phyloP scores from a whole-genome alignment of 1,140 invertebrate genomes.

The Cyclargus thomasi region DNA sequence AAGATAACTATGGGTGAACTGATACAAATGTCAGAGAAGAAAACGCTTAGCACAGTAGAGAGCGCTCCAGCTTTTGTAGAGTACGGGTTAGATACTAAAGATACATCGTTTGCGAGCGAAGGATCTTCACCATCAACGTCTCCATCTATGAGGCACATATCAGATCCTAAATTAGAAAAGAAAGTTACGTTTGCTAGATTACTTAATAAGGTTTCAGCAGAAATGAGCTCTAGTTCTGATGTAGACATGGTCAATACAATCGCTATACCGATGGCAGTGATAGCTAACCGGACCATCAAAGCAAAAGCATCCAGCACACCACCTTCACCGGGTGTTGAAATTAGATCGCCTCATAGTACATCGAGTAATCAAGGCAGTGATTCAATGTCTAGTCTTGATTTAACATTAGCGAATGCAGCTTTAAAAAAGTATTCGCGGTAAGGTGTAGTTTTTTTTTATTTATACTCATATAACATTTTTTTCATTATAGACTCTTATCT shows the following conservation, averaged over 20 bases:
- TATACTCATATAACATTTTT: too few relatives aligned
- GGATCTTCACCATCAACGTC: constrained; percentile 66
- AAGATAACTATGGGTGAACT: constrained; percentile 81
- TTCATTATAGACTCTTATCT: too few relatives aligned
- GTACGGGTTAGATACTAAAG: constrained; percentile 65
- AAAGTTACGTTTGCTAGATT: constrained; percentile 85
- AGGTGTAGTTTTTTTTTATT: not conserved
- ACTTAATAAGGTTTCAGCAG: constrained; percentile 82
- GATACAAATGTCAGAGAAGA: constrained; percentile 80
- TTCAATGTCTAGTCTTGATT: constrained; percentile 80
- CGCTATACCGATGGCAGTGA: constrained; percentile 66
- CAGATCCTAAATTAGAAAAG: constrained; percentile 81
- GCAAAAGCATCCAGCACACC: constrained; percentile 72
- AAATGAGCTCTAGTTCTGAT: constrained; percentile 82
- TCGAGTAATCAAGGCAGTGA: constrained; percentile 82
- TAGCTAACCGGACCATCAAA: constrained; percentile 57
- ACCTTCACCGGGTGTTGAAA: constrained; percentile 72
- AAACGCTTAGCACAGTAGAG: constrained; percentile 63
- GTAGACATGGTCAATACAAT: constrained; percentile 77
- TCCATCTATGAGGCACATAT: constrained; percentile 71
- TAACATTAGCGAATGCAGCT: constrained; percentile 70
- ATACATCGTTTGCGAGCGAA: constrained; percentile 77
- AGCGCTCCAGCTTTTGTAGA: constrained; percentile 66
- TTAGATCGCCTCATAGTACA: constrained; percentile 78
- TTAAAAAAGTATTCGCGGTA: constrained; percentile 68